These are phyloP conservation scores for Ptycholaimellus sp. DNA, from an alignment of 2,888 invertebrate species.

Conservation along the genomic window DNA sequence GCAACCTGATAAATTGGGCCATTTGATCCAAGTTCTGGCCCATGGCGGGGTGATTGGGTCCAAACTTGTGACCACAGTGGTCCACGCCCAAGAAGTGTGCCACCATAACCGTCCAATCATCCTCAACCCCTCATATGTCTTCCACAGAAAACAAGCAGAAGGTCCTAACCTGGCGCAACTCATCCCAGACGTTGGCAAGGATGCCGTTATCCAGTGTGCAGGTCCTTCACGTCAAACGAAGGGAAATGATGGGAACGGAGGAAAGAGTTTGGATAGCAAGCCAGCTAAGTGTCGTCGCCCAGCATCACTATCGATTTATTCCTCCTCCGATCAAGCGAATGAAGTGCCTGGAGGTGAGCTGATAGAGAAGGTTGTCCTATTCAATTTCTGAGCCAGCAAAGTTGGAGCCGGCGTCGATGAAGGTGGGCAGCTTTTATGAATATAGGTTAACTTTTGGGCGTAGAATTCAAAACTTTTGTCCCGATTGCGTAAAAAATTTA, in stretches of 20 bases:
- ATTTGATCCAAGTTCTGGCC: slow-evolving; percentile 55
- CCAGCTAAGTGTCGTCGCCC: slow-evolving; percentile 72
- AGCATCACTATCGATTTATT: too few species aligned
- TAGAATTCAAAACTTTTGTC: too few species aligned
- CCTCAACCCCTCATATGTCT: too few species aligned
- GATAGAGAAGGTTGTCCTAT: slow-evolving; percentile 76
- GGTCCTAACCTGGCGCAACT: too few species aligned
- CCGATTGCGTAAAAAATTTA: too few species aligned
- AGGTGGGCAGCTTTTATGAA: slow-evolving; percentile 92
- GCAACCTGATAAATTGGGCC: too few species aligned
- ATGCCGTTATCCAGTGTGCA: slow-evolving; percentile 48
- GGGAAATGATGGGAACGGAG: slow-evolving; percentile 58
- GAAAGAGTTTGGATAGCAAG: slow-evolving; percentile 45
- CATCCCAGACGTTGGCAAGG: slow-evolving; percentile 33
- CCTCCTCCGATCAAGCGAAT: too few species aligned
- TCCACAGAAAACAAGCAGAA: too few species aligned
- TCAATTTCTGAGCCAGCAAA: slow-evolving; percentile 56
- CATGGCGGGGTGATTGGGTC: slow-evolving; percentile 78
- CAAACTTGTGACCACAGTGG: slow-evolving; percentile 87
- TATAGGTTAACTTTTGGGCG: too few species aligned
- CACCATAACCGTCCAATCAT: slow-evolving; percentile 70
- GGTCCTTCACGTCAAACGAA: slow-evolving; percentile 69
- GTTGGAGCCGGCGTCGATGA: slow-evolving; percentile 80
- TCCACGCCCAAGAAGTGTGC: slow-evolving; percentile 89
- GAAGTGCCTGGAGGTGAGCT: too few species aligned